A percentile compares a stretch with the other conserved stretches of the same genome.
Conservation (phyloP, 1,140 invertebrate species). For the Diploscapter pachys region DNA sequence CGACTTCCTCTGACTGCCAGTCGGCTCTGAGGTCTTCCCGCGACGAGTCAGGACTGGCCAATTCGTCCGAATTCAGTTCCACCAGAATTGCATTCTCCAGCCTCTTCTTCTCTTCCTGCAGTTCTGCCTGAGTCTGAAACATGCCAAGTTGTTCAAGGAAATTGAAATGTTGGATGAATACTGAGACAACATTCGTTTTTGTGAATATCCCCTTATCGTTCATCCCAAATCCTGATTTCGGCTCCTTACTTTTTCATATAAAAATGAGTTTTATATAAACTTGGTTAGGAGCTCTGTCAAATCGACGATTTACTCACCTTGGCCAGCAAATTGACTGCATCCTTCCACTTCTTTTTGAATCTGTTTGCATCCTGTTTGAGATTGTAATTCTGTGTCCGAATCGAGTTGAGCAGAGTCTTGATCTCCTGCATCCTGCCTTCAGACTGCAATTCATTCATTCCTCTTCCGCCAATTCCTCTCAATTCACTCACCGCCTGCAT, state of each 20-base stretch:
- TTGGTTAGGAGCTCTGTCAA: no score
- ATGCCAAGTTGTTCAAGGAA: slow-evolving; percentile 9
- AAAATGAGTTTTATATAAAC: no score
- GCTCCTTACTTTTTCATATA: no score
- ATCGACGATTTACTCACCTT: slow-evolving; percentile 56
- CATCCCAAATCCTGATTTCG: no score
- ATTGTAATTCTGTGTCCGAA: slow-evolving; percentile 73
- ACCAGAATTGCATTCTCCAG: slow-evolving; percentile 11
- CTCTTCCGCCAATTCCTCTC: no score
- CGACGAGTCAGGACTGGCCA: background rate
- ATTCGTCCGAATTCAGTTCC: background rate
- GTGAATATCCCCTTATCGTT: no score
- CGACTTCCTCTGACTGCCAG: slow-evolving; percentile 1
- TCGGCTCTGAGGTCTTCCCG: background rate
- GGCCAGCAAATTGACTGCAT: slow-evolving; percentile 62
- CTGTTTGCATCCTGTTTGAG: slow-evolving; percentile 87
- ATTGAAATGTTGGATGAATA: no score
- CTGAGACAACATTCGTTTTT: no score
- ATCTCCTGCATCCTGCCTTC: no score
- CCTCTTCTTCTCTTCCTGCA: slow-evolving; percentile 30
- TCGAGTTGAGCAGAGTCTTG: no score
- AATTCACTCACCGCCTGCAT: no score
- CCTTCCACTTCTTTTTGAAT: slow-evolving; percentile 74
- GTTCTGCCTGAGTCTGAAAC: slow-evolving; percentile 33
- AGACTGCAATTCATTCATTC: no score